Evolutionary conservation across 2,113 vertebrate species (phyloP), one percentile per base, ranked within the genome.

Genomic region (Erythrolamprus reginae): DNA sequence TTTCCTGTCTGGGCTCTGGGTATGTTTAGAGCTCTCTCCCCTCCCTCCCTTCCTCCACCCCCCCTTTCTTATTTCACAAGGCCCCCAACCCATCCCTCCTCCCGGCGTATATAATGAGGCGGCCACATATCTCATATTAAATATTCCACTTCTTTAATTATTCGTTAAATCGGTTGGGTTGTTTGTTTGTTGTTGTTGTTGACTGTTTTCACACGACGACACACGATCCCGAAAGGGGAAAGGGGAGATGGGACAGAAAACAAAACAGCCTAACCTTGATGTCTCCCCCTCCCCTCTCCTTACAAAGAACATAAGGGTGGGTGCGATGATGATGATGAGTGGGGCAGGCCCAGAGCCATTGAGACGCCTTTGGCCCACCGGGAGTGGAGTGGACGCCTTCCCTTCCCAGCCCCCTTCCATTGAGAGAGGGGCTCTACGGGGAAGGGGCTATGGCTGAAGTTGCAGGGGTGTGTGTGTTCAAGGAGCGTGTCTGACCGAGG

Each of bases 171-270:
- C 23, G 1, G 33, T 87, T 77, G 65, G 65, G 33, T 19, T 91
- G 53, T 38, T 52, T n/a, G n/a, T 12, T 82, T 15, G 12, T 15
- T 47, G 51, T 88, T 61, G 90, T 91, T 88, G 58, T 91, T 91
- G 70, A 86, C 84, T 91, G 86, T 53, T 88, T 91, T 91, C 90
- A 91, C 90, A 91, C n/a, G 86, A 91, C 90, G 38, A 91, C 90
- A 91, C 90, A 91, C 90, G 13, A 88, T 88, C 90, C 90, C 77
- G n/a, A 91, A 91, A 58, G 2, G 38, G 86, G 86, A 83, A 83
- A 91, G 53, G 45, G 86, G 86, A 88, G 90, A 51, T 83, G 70
- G 90, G 70, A 83, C 42, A 83, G 70, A 58, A 38, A 50, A 51
- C 70, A 38, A n/a, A n/a, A 21, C 45, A 2, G 23, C 84, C 52